phyloP scores from a whole-genome alignment of 2,888 invertebrate species.

The Scaptomyza tumidula region DNA sequence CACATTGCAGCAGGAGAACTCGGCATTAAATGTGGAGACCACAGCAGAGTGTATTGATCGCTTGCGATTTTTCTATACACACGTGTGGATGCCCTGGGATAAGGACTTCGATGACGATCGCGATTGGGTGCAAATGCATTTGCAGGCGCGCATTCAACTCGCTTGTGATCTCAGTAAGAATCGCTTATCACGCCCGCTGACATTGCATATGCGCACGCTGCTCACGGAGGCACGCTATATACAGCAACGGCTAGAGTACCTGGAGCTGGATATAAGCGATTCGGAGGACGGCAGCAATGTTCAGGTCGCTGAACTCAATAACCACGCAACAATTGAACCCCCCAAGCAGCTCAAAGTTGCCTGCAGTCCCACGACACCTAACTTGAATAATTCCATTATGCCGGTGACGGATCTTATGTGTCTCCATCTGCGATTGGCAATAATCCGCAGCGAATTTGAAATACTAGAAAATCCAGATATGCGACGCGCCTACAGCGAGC shows the following conservation, averaged over 20 bases:
- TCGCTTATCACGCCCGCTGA: slow-evolving; percentile 85
- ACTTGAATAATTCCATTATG: slow-evolving; percentile 77
- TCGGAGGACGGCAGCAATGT: slow-evolving; percentile 79
- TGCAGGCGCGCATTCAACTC: slow-evolving; percentile 86
- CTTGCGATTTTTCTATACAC: slow-evolving; percentile 86
- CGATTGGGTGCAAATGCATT: slow-evolving; percentile 86
- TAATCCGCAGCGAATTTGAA: slow-evolving; percentile 87
- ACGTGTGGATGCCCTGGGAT: slow-evolving; percentile 88
- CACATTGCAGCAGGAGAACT: slow-evolving; percentile 86
- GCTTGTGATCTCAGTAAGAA: slow-evolving; percentile 87
- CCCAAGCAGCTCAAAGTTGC: slow-evolving; percentile 43
- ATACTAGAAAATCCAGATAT: slow-evolving; percentile 87
- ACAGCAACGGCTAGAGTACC: slow-evolving; percentile 84
- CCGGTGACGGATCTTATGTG: slow-evolving; percentile 85
- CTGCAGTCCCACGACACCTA: slow-evolving; percentile 71
- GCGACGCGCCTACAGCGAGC: slow-evolving; percentile 84
- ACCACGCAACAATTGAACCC: slow-evolving; percentile 40
- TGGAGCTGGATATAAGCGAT: slow-evolving; percentile 84
- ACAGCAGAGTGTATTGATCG: slow-evolving; percentile 87
- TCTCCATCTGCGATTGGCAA: slow-evolving; percentile 86
- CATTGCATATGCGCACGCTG: slow-evolving; percentile 86
- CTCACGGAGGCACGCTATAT: slow-evolving; percentile 86
- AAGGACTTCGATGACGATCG: slow-evolving; percentile 86
- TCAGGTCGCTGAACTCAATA: slow-evolving; percentile 62
- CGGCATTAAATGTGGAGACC: slow-evolving; percentile 85